Evolutionary conservation across 2,888 invertebrate species (phyloP).

Genomic region (Athetis lepigone): DNA sequence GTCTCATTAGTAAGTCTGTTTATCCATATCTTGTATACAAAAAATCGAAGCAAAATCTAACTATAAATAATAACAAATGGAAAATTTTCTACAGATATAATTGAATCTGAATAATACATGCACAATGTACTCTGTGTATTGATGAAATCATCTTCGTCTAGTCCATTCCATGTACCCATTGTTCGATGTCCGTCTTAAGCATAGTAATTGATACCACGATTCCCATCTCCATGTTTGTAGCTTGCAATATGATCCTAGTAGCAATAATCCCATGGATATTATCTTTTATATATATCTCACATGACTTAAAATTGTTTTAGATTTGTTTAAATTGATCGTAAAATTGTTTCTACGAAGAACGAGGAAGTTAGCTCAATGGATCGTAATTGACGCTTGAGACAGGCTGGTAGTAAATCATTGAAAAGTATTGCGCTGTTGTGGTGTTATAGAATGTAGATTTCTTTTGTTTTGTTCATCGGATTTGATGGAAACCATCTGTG

Average conservation of each 20-base stretch:
- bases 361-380: conserved; percentile 62
- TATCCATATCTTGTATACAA: no score
- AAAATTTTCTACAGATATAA: no score
- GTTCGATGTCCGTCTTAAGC: no score
- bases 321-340: conserved; percentile 67
- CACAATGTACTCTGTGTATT: background rate
- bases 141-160: no score
- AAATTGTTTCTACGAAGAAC: conserved; percentile 57
- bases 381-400: conserved; percentile 57
- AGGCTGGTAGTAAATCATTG: conserved; percentile 41
- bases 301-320: conserved; percentile 56
- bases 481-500: background rate
- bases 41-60: no score
- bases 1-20: no score
- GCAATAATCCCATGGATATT: conserved; percentile 14
- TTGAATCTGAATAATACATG: no score
- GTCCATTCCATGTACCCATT: no score
- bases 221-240: background rate
- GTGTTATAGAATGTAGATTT: conserved; percentile 26
- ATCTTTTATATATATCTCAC: conserved; percentile 41
- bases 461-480: conserved; percentile 11
- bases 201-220: background rate
- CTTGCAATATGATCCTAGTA: conserved; percentile 18
- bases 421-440: conserved; percentile 27
- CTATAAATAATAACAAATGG: no score